Evolutionary conservation across 2,113 vertebrate species (phyloP).

Genomic region (Lanius ludovicianus): DNA sequence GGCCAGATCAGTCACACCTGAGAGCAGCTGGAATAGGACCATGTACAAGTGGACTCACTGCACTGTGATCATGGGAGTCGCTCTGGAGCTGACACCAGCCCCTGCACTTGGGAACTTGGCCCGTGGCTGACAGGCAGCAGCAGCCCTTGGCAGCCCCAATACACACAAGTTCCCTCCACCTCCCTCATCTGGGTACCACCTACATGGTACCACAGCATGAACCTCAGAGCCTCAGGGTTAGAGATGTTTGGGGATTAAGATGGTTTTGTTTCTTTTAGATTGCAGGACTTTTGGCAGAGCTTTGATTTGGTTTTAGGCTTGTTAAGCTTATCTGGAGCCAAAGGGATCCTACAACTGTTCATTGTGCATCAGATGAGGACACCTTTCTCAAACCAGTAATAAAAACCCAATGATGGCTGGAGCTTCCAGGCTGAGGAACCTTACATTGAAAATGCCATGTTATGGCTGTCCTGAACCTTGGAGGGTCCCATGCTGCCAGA

Average conservation of each 20-base stretch:
- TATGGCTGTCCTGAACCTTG: neutral
- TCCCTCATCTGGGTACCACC: neutral
- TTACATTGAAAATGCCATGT: neutral
- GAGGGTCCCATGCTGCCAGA: neutral
- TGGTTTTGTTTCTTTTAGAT: neutral
- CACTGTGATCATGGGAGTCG: accelerated
- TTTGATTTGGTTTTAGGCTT: neutral
- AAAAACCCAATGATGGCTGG: neutral
- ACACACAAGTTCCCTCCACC: accelerated
- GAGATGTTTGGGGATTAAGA: neutral
- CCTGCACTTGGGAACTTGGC: neutral
- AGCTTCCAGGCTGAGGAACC: neutral
- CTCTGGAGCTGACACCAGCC: neutral
- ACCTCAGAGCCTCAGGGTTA: neutral
- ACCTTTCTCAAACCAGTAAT: neutral
- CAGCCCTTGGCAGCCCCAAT: accelerated
- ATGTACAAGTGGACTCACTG: accelerated
- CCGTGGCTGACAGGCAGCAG: neutral
- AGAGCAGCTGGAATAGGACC: neutral
- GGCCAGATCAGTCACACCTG: neutral
- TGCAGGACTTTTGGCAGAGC: neutral
- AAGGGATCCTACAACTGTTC: neutral
- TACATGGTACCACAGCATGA: accelerated
- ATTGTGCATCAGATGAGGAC: neutral
- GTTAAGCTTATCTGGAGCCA: neutral